phyloP scores from a whole-genome alignment of 2,113 vertebrate species.

The Corynorhinus townsendii region DNA sequence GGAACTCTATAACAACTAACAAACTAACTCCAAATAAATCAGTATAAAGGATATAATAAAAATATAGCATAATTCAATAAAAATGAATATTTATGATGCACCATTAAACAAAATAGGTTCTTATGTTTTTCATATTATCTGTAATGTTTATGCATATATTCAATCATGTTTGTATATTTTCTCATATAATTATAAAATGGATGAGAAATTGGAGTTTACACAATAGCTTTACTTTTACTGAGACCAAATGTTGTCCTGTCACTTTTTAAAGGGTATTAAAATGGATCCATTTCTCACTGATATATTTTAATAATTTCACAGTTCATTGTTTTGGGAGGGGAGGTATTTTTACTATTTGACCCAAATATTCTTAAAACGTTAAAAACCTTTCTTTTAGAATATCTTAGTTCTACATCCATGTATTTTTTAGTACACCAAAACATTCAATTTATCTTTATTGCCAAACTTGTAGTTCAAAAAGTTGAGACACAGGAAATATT shows the following conservation, averaged over 20 bases:
- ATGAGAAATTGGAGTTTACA: not conserved
- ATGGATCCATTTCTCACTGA: not conserved
- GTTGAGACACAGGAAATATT: not conserved
- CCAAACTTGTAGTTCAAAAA: not conserved
- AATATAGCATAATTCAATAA: not conserved
- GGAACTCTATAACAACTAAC: not conserved
- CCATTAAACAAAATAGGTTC: not conserved
- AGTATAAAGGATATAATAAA: not conserved
- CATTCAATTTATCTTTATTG: not conserved
- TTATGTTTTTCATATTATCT: not conserved
- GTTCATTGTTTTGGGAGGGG: not conserved
- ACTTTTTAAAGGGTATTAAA: not conserved
- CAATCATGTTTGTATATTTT: not conserved
- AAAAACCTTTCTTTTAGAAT: not conserved
- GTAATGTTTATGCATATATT: not conserved
- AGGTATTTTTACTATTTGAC: not conserved
- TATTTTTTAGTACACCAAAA: not conserved
- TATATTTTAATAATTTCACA: constrained; percentile 8
- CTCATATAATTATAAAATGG: not conserved
- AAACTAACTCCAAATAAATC: not conserved
- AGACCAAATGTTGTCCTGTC: not conserved
- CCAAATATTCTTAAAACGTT: not conserved
- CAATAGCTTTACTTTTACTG: not conserved
- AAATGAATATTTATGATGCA: not conserved
- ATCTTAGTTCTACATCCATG: not conserved